phyloP scores from a whole-genome alignment of 2,888 invertebrate species.

The Agrypnus murinus region DNA sequence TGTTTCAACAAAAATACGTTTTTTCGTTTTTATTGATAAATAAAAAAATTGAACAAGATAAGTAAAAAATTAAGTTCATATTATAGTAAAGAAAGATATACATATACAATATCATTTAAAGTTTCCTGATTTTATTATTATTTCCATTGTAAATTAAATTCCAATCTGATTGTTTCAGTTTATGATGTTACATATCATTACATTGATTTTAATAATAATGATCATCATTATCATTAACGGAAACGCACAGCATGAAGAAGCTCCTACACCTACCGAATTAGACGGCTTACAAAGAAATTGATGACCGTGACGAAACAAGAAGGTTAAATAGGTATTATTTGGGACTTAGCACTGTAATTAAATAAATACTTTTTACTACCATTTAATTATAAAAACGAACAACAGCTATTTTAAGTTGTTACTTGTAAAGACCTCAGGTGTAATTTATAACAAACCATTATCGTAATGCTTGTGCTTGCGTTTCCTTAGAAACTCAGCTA shows the following conservation, averaged over 20 bases:
- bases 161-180: too few relatives aligned
- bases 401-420: background rate
- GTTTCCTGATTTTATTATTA: too few relatives aligned
- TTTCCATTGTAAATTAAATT: too few relatives aligned
- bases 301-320: conserved; percentile 18
- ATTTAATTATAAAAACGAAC: conserved; percentile 16
- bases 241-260: conserved; percentile 25
- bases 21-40: too few relatives aligned
- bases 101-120: too few relatives aligned
- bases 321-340: conserved; percentile 6
- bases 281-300: conserved; percentile 11
- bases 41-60: too few relatives aligned
- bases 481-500: conserved; percentile 6
- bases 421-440: conserved; percentile 8
- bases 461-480: conserved; percentile 17
- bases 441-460: conserved; percentile 24
- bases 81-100: too few relatives aligned
- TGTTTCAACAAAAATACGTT: too few relatives aligned
- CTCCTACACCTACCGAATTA: conserved; percentile 9
- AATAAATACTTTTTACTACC: background rate
- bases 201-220: conserved; percentile 6
- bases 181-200: conserved; percentile 3
- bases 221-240: too few relatives aligned
- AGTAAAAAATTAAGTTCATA: too few relatives aligned
- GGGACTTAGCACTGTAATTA: conserved; percentile 3